Evolutionary conservation across 2,888 invertebrate genomes (phyloP).

Genomic region (Ochropleura leucogaster): DNA sequence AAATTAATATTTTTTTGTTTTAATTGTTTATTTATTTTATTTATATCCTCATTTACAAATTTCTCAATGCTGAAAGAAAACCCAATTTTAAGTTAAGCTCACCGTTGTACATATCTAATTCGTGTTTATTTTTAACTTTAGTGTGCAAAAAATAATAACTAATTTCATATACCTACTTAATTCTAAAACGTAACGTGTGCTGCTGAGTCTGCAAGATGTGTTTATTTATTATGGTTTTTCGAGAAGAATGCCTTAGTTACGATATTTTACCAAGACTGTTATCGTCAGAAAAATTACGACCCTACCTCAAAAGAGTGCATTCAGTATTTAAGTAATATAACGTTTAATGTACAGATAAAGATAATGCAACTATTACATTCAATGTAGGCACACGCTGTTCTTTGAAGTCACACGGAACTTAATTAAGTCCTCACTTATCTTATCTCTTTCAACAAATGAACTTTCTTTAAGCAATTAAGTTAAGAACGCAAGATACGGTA

Average conservation of each 20-base stretch:
- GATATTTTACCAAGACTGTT: neutral
- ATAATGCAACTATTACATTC: slow-evolving; percentile 25
- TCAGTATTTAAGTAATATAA: slow-evolving; percentile 16
- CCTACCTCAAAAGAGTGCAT: slow-evolving; percentile 21
- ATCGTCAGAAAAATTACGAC: neutral
- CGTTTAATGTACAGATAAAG: slow-evolving; percentile 10
- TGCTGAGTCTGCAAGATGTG: neutral
- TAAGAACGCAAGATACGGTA: slow-evolving; percentile 12
- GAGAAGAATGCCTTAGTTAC: neutral
- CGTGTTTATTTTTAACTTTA: no score
- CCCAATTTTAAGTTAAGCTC: no score
- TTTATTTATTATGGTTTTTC: neutral
- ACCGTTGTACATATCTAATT: no score
- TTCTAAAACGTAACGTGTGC: no score
- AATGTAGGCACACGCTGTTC: slow-evolving; percentile 22
- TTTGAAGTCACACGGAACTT: slow-evolving; percentile 41
- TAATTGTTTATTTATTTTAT: no score
- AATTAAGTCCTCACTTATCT: slow-evolving; percentile 37
- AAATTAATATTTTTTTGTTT: no score
- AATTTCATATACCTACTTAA: no score
- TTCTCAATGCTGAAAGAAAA: no score
- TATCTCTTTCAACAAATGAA: slow-evolving; percentile 31
- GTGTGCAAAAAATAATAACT: no score
- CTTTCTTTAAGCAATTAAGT: slow-evolving; percentile 31
- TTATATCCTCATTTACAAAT: no score